phyloP scores from a whole-genome alignment of 2,888 invertebrate species.

The Sicus ferrugineus region DNA sequence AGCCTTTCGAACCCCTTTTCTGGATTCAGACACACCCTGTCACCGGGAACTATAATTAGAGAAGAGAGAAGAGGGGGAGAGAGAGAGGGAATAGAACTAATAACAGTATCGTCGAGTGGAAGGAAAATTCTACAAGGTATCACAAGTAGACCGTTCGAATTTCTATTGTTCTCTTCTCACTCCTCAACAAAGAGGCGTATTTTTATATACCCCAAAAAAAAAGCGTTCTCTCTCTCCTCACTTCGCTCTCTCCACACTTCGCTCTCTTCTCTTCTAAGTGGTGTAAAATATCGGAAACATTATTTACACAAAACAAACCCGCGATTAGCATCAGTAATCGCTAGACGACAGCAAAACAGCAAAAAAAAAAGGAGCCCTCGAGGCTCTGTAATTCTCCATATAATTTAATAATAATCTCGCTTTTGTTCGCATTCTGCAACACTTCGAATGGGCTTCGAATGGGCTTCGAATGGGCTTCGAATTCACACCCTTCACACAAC shows the following conservation, averaged over 20 bases:
- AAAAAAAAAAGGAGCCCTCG: neutral
- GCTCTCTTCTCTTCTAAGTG: no score
- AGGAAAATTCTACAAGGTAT: neutral
- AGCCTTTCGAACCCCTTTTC: neutral
- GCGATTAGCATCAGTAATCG: conserved; percentile 27
- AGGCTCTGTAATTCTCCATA: neutral
- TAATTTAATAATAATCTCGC: neutral
- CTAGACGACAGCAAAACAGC: neutral
- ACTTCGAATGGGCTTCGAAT: neutral
- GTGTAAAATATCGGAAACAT: conserved; percentile 27
- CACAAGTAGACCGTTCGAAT: neutral
- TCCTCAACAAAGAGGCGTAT: neutral
- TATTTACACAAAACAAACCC: conserved; percentile 31
- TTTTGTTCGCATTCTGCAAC: neutral
- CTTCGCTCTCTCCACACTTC: neutral
- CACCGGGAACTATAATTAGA: conserved; percentile 19
- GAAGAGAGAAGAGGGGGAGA: neutral
- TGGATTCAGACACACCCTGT: neutral
- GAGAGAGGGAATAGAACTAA: neutral
- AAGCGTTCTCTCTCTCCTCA: conserved; percentile 20
- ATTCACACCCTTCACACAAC: conserved; percentile 2
- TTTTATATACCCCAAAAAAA: conserved; percentile 1
- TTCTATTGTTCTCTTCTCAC: neutral
- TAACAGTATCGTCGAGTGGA: conserved; percentile 30
- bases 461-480: conserved; percentile 5